Percentiles rank a stretch among this genome's conserved stretches.
phyloP scores from a whole-genome alignment of 2,888 invertebrate species.

The Eilema griseolum region DNA sequence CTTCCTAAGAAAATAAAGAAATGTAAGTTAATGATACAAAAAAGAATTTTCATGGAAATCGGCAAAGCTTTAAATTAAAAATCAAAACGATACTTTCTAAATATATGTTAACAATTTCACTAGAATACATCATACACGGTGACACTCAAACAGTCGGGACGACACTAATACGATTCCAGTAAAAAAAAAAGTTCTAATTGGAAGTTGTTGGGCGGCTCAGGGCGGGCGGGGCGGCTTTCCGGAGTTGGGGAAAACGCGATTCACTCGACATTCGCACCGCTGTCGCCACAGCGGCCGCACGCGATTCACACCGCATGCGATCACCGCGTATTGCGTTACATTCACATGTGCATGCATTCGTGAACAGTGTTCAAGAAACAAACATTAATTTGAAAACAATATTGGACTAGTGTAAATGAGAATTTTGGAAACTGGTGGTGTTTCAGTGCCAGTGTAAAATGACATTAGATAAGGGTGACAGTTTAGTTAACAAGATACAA shows the following conservation, averaged over 20 bases:
- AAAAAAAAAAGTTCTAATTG: conserved; percentile 65
- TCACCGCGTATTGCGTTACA: conserved; percentile 16
- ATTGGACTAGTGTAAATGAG: conserved; percentile 31
- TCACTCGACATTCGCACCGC: conserved; percentile 66
- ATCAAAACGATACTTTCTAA: conserved; percentile 33
- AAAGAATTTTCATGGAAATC: conserved; percentile 28
- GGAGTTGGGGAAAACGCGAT: conserved; percentile 64
- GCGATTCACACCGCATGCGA: conserved; percentile 45
- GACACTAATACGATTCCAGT: conserved; percentile 67
- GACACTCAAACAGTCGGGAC: conserved; percentile 46
- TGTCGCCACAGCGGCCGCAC: conserved; percentile 68
- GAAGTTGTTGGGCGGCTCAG: conserved; percentile 64
- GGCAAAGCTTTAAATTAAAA: conserved; percentile 17
- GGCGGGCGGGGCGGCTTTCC: conserved; percentile 76
- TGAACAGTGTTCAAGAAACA: conserved; percentile 34
- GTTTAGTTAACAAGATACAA: conserved; percentile 82
- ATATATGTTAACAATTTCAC: conserved; percentile 31
- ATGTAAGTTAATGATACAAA: conserved; percentile 29
- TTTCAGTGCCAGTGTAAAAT: conserved; percentile 68
- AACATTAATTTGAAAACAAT: conserved; percentile 18
- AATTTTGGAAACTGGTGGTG: conserved; percentile 27
- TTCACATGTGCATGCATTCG: conserved; percentile 35
- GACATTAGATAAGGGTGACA: conserved; percentile 83
- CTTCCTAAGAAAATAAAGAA: conserved; percentile 31
- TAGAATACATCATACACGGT: conserved; percentile 45